These are phyloP conservation scores for Eulemur mongoz DNA, from an alignment of 2,797 vertebrate species.

Conservation along the genomic window DNA sequence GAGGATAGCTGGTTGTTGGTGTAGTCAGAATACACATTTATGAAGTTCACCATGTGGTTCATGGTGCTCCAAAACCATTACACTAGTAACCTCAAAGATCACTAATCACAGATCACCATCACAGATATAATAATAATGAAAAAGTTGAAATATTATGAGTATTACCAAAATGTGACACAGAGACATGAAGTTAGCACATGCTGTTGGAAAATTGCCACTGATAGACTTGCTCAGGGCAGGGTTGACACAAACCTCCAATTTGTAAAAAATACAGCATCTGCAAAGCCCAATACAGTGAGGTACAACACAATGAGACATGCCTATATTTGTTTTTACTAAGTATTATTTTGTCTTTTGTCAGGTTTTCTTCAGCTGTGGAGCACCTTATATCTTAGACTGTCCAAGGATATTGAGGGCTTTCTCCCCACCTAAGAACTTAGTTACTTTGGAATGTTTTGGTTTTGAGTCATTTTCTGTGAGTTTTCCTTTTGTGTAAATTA, in stretches of 20 bases:
- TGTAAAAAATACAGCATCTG: not conserved
- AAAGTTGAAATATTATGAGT: not conserved
- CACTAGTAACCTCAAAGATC: not conserved
- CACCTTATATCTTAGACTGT: not conserved
- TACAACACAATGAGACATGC: not conserved
- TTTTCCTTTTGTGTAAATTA: not conserved
- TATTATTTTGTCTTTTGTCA: not conserved
- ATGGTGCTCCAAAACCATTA: not conserved
- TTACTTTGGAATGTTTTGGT: conserved; percentile 30
- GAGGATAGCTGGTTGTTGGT: not conserved
- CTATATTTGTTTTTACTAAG: not conserved
- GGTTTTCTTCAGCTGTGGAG: not conserved
- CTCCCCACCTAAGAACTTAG: not conserved
- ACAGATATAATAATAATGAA: not conserved
- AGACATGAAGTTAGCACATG: not conserved
- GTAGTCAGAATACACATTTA: too few species aligned
- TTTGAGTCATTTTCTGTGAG: not conserved
- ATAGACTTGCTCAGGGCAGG: not conserved
- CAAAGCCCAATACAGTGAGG: not conserved
- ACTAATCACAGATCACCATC: not conserved
- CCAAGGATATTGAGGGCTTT: not conserved
- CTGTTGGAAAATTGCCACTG: not conserved
- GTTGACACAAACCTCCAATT: not conserved
- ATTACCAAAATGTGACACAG: not conserved
- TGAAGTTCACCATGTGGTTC: too few species aligned